Conservation (phyloP, 2,797 vertebrate genomes). For the Heterohyrax brucei region DNA sequence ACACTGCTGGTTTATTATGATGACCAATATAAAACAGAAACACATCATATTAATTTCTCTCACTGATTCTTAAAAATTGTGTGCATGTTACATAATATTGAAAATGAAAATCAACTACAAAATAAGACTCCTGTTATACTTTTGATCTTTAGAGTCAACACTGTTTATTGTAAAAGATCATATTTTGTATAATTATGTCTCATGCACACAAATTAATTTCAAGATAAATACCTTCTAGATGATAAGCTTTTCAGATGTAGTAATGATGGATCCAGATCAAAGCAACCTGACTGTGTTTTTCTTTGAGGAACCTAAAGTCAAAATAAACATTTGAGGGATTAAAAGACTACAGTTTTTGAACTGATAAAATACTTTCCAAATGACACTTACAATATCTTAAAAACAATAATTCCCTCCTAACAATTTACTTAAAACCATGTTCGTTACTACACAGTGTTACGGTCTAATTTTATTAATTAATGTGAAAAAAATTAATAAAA, state of each 20-base stretch:
- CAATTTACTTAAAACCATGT: conserved; percentile 56
- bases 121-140: conserved; percentile 23
- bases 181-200: conserved; percentile 15
- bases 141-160: conserved; percentile 17
- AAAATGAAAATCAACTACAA: conserved; percentile 58
- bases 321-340: conserved; percentile 81
- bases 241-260: conserved; percentile 95
- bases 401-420: conserved; percentile 54
- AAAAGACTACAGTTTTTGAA: conserved; percentile 46
- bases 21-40: background rate
- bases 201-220: background rate
- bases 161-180: conserved; percentile 15
- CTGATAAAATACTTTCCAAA: conserved; percentile 49
- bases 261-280: conserved; percentile 97
- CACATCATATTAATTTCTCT: background rate
- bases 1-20: background rate
- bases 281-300: conserved; percentile 97
- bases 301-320: conserved; percentile 97
- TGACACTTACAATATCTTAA: conserved; percentile 51
- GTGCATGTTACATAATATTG: background rate
- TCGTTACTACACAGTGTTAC: conserved; percentile 37
- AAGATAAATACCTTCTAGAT: conserved; percentile 93
- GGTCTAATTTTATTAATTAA: conserved; percentile 69
- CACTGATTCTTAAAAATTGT: background rate
- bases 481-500: conserved; percentile 65